Conservation (phyloP, 1,140 invertebrate genomes). For the Lepidurus packardi region DNA sequence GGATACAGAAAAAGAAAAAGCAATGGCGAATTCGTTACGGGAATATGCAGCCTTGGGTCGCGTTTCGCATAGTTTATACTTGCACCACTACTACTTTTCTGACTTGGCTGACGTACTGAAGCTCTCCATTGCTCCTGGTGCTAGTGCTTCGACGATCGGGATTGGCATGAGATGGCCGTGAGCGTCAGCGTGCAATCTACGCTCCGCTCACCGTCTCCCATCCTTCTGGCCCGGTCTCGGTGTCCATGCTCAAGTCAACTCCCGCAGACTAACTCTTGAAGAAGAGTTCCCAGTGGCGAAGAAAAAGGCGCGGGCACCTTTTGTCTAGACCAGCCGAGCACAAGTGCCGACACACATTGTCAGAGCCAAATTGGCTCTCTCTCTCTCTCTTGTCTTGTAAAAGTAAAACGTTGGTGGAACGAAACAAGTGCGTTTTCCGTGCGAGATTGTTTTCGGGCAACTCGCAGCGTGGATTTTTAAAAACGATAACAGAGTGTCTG, state of each 20-base stretch:
- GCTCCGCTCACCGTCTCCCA: constrained; percentile 11
- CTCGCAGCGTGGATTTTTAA: not conserved
- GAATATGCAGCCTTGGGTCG: not conserved
- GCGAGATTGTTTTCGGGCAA: not conserved
- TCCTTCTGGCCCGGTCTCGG: not conserved
- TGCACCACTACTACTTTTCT: not conserved
- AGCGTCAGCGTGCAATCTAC: constrained; percentile 1
- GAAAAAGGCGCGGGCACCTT: constrained; percentile 20
- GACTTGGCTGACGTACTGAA: not conserved
- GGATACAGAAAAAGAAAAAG: not conserved
- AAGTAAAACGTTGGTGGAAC: not conserved
- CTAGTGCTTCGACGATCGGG: constrained; percentile 9
- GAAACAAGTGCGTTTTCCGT: not conserved
- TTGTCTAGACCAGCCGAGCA: not conserved
- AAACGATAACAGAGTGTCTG: not conserved
- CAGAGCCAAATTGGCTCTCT: not conserved
- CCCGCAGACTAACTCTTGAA: not conserved
- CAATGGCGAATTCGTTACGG: constrained; percentile 1
- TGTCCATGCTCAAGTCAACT: constrained; percentile 19
- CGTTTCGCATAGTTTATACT: not conserved
- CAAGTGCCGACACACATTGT: constrained; percentile 13
- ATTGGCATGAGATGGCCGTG: constrained; percentile 16
- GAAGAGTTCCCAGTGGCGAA: constrained; percentile 9
- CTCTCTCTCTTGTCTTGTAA: no score
- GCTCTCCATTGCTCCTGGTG: not conserved